Evolutionary conservation across 1,140 invertebrate species (phyloP), one percentile per base, ranked within the genome.

Genomic region (Aphidius gifuensis): DNA sequence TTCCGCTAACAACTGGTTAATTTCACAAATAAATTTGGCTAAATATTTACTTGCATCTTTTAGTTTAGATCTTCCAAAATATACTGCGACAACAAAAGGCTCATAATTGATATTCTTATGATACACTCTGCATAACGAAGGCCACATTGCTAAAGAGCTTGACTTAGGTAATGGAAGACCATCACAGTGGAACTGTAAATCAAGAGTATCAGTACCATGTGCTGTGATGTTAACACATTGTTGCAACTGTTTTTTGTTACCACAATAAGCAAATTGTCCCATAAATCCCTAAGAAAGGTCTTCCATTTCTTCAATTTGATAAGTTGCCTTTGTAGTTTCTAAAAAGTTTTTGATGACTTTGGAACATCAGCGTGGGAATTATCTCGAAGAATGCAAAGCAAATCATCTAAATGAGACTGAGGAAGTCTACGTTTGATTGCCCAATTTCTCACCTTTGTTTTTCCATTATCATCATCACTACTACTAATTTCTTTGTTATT

Each of bases 341-440:
- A 47, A 58, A 65, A 65, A 54, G 64, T 65, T 65, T 65, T 58
- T 4, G 64, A 16, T 23, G 40, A 59, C 51, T 65, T 65, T 11
- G 60, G 60, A 5, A 65, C 21, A 40, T 55, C 40, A 6, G 60
- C 55, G 7, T 55, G 46, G 32, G 56, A 38, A 54, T 21, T 38
- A 55, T 40, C 9, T 39, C 62, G 49, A 21, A 64, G 55, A 47
- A 64, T 64, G 32, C 46, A 5, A 9, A 64, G 43, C 21, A 64
- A 46, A 21, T 60, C 21, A 5, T 54, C 58, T 32, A 64, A n/a
- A 32, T 38, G 1, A 6, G 51, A 54, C 9, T 40, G 51, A 40
- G 57, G n/a, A 9, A 60, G 44, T 11, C 5, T 5, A 39, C 32
- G 11, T 16, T 16, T 16, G 16, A 16, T 16, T 16, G 16, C 16